Evolutionary conservation across 2,888 invertebrate genomes (phyloP).

Genomic region (Chymomyza procnemis): DNA sequence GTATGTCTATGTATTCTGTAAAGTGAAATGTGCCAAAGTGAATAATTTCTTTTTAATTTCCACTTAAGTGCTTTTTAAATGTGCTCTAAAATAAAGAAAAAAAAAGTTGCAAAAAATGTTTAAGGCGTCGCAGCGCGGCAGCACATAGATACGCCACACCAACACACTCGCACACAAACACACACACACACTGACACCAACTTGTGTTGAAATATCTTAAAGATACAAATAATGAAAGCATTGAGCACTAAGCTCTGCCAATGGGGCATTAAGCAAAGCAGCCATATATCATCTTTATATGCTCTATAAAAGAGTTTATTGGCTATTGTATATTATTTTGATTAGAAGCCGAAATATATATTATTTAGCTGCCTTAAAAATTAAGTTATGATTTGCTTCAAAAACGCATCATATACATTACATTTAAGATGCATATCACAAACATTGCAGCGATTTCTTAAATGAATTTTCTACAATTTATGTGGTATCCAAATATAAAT

Average conservation of each 20-base stretch:
- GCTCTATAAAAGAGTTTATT: too few relatives aligned
- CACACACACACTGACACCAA: not conserved
- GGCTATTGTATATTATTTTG: too few relatives aligned
- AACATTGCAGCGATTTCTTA: too few relatives aligned
- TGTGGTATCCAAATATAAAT: too few relatives aligned
- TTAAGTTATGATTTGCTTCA: too few relatives aligned
- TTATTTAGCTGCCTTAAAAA: too few relatives aligned
- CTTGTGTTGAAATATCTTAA: not conserved
- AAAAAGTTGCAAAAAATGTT: not conserved
- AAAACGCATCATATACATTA: too few relatives aligned
- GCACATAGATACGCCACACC: not conserved
- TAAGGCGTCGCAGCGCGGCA: not conserved
- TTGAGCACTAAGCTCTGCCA: not conserved
- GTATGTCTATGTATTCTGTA: not conserved
- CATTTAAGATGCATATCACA: too few relatives aligned
- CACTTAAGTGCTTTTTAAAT: slow-evolving; percentile 76
- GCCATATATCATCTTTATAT: too few relatives aligned
- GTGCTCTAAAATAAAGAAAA: slow-evolving; percentile 23
- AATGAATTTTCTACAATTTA: too few relatives aligned
- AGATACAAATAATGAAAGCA: not conserved
- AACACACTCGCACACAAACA: not conserved
- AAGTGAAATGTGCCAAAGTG: slow-evolving; percentile 70
- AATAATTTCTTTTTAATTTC: slow-evolving; percentile 77
- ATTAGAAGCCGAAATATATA: too few relatives aligned
- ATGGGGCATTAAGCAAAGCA: too few relatives aligned